Base-by-base conservation (phyloP, 2,113 vertebrate species). In the Phoxinus phoxinus region DNA sequence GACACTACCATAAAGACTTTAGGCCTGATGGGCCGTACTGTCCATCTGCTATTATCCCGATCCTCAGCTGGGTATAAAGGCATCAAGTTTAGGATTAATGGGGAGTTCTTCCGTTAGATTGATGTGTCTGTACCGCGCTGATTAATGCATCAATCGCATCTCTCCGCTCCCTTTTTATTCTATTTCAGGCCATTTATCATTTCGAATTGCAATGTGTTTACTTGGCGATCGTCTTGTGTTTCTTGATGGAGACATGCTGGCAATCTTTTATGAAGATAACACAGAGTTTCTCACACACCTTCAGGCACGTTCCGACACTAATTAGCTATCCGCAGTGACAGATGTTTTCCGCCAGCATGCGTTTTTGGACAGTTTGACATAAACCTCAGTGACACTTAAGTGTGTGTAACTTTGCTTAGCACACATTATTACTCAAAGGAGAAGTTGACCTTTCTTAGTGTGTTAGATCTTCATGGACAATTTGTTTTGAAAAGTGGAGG, bases 261-360 rank as follows among this genome's bases (percentile, higher is more conserved):
- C 30, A 37, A 61, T 80, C 77, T 44, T 80, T 80, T 63, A 41
- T 63, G 35, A 59, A 59, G 56, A 80, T 61, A 27, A 61, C 53
- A 80, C 56, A 25, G 72, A 25, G 21, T 61, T 76, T n/a, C 65
- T 0, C 37, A 84, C 73, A 77, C 69, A 85, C 90, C 86, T 89
- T 86, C 59, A 84, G 87, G 87, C 77, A 63, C 5, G n/a, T 87
- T 90, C 83, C 87, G 77, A 69, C 67, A 51, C 83, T 89, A 86
- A 87, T 85, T 41, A 84, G 35, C 65, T 76, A 88, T 88, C 75
- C 84, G 61, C 21, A 61, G 3, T 86, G 89, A 89, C 87, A 89
- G 51, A 89, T 61, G 86, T 80, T 92, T 90, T 92, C 71, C 86
- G 78, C 72, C 77, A 86, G 85, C 35, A 63, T 58, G 84, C 73